Base-by-base conservation (phyloP, 2,113 vertebrate genomes). In the Alectura lathami region DNA sequence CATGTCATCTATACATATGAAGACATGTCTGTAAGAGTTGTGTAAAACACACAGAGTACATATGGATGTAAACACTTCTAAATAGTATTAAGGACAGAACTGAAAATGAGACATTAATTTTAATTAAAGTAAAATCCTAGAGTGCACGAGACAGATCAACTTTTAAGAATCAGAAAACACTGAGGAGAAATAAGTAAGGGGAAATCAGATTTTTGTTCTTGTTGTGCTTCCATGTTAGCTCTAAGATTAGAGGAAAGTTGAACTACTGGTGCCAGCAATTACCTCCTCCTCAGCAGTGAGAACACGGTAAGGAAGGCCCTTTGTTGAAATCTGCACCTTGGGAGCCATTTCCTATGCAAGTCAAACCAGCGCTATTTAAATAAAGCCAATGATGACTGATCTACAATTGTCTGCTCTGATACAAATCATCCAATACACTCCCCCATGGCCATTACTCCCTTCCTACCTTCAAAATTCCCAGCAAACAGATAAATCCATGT, bases 401-500 rank as follows among this genome's bases (percentile, higher is more conserved):
- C 23, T 34, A 20, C n/a, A 23, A 84, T 86, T 80, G 17, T 63
- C 50, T 86, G 47, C 27, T 32, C 59, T 48, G n/a, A 56, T 9
- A 34, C 8, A 68, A 87, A 60, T 34, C 43, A 80, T 62, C 32
- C 29, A 59, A 45, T 1, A 8, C 7, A 10, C 30, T 13, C 11
- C 48, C 10, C 20, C 32, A 24, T 32, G 27, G 8, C 11, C 38
- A 34, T 75, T 64, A 53, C 30, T 29, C 48, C 48, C 66, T 48
- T 83, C 98, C 96, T 98, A 99, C 99, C 99, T 98, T 99, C 99
- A 94, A 99, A 99, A 97, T 98, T 99, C 48, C 98, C 98, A 23
- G 99, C 98, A 79, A 99, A 99, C 84, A 99, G 97, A 97, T 99
- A 99, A 91, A 99, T 98, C 99, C 99, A 99, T 18, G 98, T 99